Evolutionary conservation across 2,113 vertebrate genomes (phyloP).

Genomic region (Rhegmatorhina hoffmannsi): DNA sequence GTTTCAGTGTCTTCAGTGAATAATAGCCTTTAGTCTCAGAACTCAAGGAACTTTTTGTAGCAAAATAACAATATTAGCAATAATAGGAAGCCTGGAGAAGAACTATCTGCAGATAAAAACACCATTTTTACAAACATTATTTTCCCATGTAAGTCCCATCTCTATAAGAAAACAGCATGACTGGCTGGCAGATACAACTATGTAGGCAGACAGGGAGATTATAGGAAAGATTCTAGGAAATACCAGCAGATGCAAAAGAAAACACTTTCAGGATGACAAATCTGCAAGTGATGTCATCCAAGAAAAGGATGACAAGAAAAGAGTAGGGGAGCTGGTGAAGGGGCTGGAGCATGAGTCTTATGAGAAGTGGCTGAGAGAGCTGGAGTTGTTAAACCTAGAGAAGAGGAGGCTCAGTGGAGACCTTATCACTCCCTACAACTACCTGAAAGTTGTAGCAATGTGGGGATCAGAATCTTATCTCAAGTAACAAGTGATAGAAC

Average conservation of each 20-base stretch:
- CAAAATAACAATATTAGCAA: not conserved
- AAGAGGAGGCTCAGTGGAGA: not conserved
- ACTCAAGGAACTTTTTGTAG: not conserved
- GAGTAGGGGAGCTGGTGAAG: not conserved
- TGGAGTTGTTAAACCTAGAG: not conserved
- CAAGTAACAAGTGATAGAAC: accelerated
- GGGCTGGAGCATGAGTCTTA: not conserved
- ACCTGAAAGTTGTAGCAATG: accelerated
- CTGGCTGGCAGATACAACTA: not conserved
- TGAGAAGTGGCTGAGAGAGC: not conserved
- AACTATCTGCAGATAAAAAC: not conserved
- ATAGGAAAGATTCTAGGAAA: not conserved
- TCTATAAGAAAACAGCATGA: not conserved
- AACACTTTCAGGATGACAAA: not conserved
- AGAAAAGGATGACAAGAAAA: not conserved
- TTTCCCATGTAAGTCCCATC: not conserved
- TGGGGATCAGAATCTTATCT: accelerated
- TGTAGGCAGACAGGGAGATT: not conserved
- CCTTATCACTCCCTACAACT: not conserved
- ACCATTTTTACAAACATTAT: not conserved
- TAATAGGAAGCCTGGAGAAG: not conserved
- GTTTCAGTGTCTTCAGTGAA: not conserved
- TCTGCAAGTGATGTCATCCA: not conserved
- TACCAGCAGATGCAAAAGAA: not conserved
- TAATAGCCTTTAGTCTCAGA: not conserved